Evolutionary conservation across 2,797 vertebrate species (phyloP), one percentile per base, ranked within the genome.

Genomic region (Tadarida brasiliensis): DNA sequence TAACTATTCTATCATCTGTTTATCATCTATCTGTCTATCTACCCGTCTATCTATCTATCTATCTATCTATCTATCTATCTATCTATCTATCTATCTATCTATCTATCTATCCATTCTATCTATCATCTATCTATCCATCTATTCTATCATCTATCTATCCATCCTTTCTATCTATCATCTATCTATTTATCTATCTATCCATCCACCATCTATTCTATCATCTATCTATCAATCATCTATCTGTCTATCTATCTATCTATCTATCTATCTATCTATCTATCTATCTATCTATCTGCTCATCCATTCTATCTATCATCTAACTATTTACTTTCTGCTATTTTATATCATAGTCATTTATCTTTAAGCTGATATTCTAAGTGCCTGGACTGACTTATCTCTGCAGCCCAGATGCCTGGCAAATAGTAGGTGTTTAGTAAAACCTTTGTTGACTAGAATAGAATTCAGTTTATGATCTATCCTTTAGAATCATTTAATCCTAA

Each of bases 391-490:
- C 51, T 68, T 82, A 87, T 35, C 61, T 91, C 73, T 90, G 16
- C 8, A 90, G 47, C 19, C n/a, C 47, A 65, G 90, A 39, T 85
- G 35, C 80, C 49, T 96, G 51, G 39, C 24, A 88, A 87, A 82
- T 51, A 73, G 61, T 63, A 95, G 74, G 61, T 77, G 24, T 87
- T 96, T 83, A 65, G 51, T 67, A 93, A 93, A 93, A 85, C 44
- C 63, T 93, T 76, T 90, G 56, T 74, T 83, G 73, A 59, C 26
- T 74, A 54, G 17, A 82, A 68, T 47, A 49, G 30, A 94, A 95
- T 87, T 96, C 44, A 67, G 47, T 35, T 51, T 57, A 54, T 51
- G 49, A 74, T 26, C n/a, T 73, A 67, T 51, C 73, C 61, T 78
- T 90, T 91, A 63, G 74, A 68, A 76, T 54, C 73, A 61, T 70